phyloP scores from a whole-genome alignment of 2,113 vertebrate species.

The Pseudorectes ferrugineus region DNA sequence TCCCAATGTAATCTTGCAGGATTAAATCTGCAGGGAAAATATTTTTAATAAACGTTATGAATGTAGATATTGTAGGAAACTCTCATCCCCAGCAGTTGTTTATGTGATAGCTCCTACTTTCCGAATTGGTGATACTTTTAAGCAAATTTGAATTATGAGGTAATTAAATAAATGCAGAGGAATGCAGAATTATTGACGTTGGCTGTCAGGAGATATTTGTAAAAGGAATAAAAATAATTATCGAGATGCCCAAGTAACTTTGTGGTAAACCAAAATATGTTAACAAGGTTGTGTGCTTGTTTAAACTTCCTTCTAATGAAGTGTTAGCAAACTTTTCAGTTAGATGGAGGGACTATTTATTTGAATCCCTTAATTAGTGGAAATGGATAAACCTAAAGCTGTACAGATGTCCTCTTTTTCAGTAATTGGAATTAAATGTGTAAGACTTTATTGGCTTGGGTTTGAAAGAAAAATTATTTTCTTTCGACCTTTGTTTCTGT shows the following conservation, averaged over 20 bases:
- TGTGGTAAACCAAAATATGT: slow-evolving; percentile 69
- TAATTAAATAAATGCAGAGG: slow-evolving; percentile 30
- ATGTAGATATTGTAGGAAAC: background rate
- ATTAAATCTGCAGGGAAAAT: background rate
- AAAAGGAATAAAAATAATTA: slow-evolving; percentile 61
- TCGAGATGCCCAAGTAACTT: slow-evolving; percentile 33
- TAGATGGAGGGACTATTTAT: slow-evolving; percentile 66
- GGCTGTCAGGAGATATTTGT: slow-evolving; percentile 53
- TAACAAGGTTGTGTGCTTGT: slow-evolving; percentile 69
- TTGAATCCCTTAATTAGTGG: slow-evolving; percentile 67
- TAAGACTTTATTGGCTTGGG: slow-evolving; percentile 62
- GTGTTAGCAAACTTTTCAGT: slow-evolving; percentile 70
- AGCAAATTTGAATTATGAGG: slow-evolving; percentile 4
- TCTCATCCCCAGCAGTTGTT: background rate
- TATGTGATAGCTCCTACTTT: background rate
- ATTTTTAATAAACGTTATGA: background rate
- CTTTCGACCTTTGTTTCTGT: slow-evolving; percentile 66
- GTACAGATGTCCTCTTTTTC: slow-evolving; percentile 58
- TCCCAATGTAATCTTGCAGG: background rate
- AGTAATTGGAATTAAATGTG: slow-evolving; percentile 64
- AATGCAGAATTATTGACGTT: slow-evolving; percentile 49
- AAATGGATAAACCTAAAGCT: slow-evolving; percentile 59
- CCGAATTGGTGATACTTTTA: background rate
- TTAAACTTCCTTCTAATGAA: slow-evolving; percentile 76
- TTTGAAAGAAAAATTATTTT: slow-evolving; percentile 73